Base-by-base conservation (phyloP, 2,797 vertebrate genomes). In the Cottoperca gobio region DNA sequence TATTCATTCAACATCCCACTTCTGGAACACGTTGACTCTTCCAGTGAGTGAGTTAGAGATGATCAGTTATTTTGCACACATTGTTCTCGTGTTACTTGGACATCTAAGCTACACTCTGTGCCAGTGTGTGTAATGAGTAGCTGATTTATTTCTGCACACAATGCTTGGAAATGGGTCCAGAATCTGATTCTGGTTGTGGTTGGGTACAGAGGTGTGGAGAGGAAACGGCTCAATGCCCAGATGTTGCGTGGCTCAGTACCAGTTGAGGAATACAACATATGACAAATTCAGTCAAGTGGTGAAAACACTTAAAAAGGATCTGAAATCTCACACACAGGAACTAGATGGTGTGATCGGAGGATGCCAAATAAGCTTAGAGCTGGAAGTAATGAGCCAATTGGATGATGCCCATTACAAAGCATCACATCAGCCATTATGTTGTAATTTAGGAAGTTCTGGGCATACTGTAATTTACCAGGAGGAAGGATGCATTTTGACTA, bases 201-300 rank as follows among this genome's bases (percentile, higher is more conserved):
- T 58, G 59, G 17, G 40, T 75, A 42, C 37, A 49, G 72, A 83
- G 67, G 79, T 67, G 82, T 53, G 58, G 40, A 78, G 49, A 70
- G 61, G 42, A 61, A 64, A 58, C 28, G 35, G 66, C 66, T 54
- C 10, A 5, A 1, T 73, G 80, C 72, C 70, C 74, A 70, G 72
- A 78, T 82, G 70, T 71, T 79, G 13, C 37, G 8, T 61, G 40
- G 55, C 45, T 76, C 28, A 42, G 43, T 12, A 70, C 28, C 21
- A 59, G 39, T 58, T 63, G 70, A 79, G 5, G 48, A 49, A 26
- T 49, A 64, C 33, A 6, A 23, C 42, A 59, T 50, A 60, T 66
- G 74, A 82, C 71, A 33, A 82, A 85, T 63, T 37, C 42, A 52
- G 43, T 74, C 69, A 76, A 72, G 88, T 72, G 60, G 35, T 42